Evolutionary conservation across 1,140 invertebrate genomes (phyloP), one percentile per base, ranked within the genome.

Genomic region (Zaprionus gabonicus): DNA sequence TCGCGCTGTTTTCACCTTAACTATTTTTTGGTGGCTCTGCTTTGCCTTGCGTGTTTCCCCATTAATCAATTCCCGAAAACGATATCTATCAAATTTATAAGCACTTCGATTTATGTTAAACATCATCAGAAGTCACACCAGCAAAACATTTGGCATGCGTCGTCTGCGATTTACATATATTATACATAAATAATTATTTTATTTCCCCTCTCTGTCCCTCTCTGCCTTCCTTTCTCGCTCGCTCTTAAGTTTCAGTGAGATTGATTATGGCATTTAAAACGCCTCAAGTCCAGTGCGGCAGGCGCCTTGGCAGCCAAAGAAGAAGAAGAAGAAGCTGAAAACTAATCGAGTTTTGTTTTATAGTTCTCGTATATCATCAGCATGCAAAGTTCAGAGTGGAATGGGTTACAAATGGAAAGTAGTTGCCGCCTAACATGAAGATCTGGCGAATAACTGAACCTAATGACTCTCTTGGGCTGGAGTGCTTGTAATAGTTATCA

Each of bases 21-120:
- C 63, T 88, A 87, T 87, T 81, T 80, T n/a, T n/a, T 2, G 31
- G 31, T 34, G 31, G 2, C n/a, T 5, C 20, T 23, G 20, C 46
- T 51, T 53, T 34, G 51, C 56, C 44, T 62, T 27, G 58, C 49
- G 46, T 68, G 57, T 44, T 68, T 71, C 53, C 27, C 46, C 84
- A 88, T 88, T 88, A 88, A 88, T 88, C 84, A 88, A 88, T 80
- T 88, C 28, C 70, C 12, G 51, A 73, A 84, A 76, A 78, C 78
- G 69, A 88, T 87, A 88, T 84, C 84, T 83, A 88, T 87, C 84
- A 87, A 76, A 76, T 81, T 76, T 81, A 81, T 88, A 88, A 88
- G 69, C 84, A 81, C 65, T 84, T 88, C 84, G 84, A 88, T 90
- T 90, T 79, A 88, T 90, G 85, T 84, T 84, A 81, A 79, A 71